Percentiles rank a stretch among this genome's conserved stretches.
These are phyloP conservation scores for Haemorhous mexicanus DNA, from an alignment of 2,113 vertebrate species.

Conservation along the genomic window DNA sequence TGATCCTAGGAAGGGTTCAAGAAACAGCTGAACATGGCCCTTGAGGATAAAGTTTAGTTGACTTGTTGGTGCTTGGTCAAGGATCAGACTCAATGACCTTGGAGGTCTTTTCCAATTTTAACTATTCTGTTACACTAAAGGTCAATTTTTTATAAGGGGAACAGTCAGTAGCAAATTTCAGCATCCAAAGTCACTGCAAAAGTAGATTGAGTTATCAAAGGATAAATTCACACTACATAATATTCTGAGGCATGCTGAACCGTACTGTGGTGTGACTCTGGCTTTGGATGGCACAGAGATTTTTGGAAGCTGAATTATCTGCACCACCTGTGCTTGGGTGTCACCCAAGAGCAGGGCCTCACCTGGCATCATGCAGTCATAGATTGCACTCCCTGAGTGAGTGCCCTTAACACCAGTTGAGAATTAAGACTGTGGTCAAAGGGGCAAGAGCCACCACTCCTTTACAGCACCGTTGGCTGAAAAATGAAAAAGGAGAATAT, in stretches of 20 bases:
- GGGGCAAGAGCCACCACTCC: not conserved
- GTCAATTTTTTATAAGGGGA: not conserved
- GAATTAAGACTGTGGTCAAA: not conserved
- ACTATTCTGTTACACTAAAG: not conserved
- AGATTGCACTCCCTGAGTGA: not conserved
- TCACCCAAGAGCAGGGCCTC: not conserved
- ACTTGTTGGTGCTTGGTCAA: not conserved
- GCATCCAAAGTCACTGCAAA: not conserved
- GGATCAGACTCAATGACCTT: not conserved
- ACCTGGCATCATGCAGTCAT: not conserved
- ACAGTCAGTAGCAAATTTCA: not conserved
- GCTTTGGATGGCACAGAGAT: not conserved
- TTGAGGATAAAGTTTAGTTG: not conserved
- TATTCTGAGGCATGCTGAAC: not conserved
- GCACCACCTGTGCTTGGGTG: not conserved
- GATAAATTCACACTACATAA: not conserved
- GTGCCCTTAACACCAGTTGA: not conserved
- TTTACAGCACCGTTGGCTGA: not conserved
- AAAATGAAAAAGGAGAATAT: not conserved
- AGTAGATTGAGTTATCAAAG: not conserved
- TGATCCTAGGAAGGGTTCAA: not conserved
- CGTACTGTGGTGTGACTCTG: not conserved
- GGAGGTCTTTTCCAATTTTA: not conserved
- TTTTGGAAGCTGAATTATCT: not conserved
- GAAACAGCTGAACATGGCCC: rapidly evolving